These are phyloP conservation scores for Artibeus lituratus DNA, from an alignment of 2,797 vertebrate species.

Conservation along the genomic window DNA sequence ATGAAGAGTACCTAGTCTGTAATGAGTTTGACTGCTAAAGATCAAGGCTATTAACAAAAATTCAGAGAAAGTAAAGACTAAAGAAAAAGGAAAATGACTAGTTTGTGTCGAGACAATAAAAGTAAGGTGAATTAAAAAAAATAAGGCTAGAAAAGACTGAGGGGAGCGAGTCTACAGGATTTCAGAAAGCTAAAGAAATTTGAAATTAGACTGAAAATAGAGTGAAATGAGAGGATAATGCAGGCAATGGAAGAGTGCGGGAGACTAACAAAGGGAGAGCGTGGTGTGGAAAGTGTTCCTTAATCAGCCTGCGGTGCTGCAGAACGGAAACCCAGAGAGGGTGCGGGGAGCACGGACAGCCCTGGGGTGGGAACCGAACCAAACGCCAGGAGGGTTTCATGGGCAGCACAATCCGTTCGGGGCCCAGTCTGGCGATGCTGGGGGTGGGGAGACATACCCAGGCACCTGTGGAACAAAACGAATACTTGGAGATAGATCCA, in stretches of 20 bases:
- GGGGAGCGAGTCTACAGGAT: background rate
- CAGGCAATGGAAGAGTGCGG: background rate
- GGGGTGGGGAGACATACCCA: constrained; percentile 8
- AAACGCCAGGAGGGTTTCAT: background rate
- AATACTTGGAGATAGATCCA: constrained; percentile 33
- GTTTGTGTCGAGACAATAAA: background rate
- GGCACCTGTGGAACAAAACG: constrained; percentile 51
- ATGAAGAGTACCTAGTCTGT: constrained; percentile 35
- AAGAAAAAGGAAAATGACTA: constrained; percentile 40
- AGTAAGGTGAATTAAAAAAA: constrained; percentile 34
- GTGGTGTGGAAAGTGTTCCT: background rate
- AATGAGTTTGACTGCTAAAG: constrained; percentile 46
- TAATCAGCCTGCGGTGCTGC: background rate
- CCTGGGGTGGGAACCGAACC: background rate
- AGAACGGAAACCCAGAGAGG: background rate
- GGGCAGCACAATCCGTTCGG: constrained; percentile 21
- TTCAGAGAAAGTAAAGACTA: constrained; percentile 10
- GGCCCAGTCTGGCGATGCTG: constrained; percentile 17
- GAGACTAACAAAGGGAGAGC: background rate
- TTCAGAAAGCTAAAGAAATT: background rate
- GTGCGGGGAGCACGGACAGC: background rate
- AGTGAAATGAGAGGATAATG: background rate
- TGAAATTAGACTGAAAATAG: constrained; percentile 22
- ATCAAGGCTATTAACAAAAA: constrained; percentile 55
- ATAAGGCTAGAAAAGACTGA: constrained; percentile 7